phyloP scores from a whole-genome alignment of 1,140 invertebrate genomes.

The Nebria ingens region DNA sequence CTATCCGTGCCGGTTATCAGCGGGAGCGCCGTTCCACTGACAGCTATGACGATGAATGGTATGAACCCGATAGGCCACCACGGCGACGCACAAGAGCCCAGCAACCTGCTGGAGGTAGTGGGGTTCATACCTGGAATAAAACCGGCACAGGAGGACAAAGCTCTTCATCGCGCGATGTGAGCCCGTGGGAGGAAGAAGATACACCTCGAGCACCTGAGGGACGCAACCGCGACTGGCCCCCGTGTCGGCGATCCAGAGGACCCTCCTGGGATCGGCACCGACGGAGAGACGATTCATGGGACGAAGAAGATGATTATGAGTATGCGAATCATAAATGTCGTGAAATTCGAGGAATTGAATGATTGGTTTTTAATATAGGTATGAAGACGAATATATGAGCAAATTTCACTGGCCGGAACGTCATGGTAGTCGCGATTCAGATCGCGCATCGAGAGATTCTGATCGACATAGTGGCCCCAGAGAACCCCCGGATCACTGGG shows the following conservation, averaged over 20 bases:
- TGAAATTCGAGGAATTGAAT: too few species aligned
- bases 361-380: conserved; percentile 16
- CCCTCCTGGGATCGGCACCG: conserved; percentile 17
- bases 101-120: conserved; percentile 20
- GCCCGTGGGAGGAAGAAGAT: conserved; percentile 58
- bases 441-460: conserved; percentile 13
- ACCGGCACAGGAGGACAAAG: conserved; percentile 43
- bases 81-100: background rate
- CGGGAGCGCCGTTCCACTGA: conserved; percentile 31
- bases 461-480: conserved; percentile 18
- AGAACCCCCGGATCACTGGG: conserved; percentile 24
- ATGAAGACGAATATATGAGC: conserved; percentile 25
- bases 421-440: conserved; percentile 22
- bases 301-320: conserved; percentile 42
- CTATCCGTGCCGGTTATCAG: conserved; percentile 14
- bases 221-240: conserved; percentile 26
- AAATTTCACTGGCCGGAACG: conserved; percentile 24
- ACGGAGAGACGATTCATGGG: conserved; percentile 33
- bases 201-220: too few species aligned
- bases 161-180: conserved; percentile 56
- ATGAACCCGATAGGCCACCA: conserved; percentile 28
- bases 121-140: conserved; percentile 20
- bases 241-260: conserved; percentile 23
- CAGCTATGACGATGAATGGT: conserved; percentile 33
- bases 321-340: too few species aligned